phyloP scores from a whole-genome alignment of 2,797 vertebrate genomes.

The Melanotaenia nigrans region DNA sequence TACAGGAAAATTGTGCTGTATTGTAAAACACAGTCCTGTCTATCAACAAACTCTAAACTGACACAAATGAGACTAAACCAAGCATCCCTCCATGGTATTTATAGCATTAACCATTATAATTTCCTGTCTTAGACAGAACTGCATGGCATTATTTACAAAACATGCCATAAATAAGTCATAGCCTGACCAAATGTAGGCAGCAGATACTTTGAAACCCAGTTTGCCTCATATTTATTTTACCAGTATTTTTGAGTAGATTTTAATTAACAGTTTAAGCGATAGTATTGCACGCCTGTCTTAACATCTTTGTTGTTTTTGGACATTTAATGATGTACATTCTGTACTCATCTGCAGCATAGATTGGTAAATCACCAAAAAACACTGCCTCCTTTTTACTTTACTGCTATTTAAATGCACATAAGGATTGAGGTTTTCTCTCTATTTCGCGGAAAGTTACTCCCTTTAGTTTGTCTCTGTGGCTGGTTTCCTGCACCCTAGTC shows the following conservation, averaged over 20 bases:
- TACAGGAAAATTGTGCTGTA: background rate
- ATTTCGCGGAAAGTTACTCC: background rate
- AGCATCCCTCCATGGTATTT: background rate
- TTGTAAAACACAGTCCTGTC: background rate
- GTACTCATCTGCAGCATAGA: background rate
- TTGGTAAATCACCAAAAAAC: background rate
- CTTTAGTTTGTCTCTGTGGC: background rate
- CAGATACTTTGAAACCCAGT: background rate
- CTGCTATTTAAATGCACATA: background rate
- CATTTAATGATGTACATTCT: background rate
- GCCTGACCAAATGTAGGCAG: background rate
- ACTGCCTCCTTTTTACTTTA: background rate
- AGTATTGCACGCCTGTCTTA: background rate
- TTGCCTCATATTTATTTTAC: background rate
- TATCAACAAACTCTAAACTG: background rate
- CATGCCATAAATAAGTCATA: background rate
- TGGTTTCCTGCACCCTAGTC: conserved; percentile 23
- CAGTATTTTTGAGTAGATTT: background rate
- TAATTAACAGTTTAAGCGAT: background rate
- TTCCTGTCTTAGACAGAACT: background rate
- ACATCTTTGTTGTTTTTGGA: background rate
- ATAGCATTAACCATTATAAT: background rate
- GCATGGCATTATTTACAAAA: background rate
- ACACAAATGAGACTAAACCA: background rate
- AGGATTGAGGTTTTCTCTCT: background rate